Conservation (phyloP, 2,888 invertebrate genomes). For the Drosophila kokeensis region DNA sequence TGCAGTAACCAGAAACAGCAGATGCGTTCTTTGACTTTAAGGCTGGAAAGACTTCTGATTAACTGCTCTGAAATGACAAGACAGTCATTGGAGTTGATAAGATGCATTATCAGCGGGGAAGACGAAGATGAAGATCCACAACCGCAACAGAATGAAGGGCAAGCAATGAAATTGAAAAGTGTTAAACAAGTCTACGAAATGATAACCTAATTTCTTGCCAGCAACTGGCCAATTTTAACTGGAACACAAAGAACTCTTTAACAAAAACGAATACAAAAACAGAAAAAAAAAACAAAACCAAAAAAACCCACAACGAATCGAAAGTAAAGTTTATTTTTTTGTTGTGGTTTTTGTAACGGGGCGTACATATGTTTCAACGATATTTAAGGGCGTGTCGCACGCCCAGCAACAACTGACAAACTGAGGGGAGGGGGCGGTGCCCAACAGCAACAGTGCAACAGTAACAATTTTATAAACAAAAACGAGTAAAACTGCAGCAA, state of each 20-base stretch:
- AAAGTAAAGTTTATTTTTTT: conserved; percentile 62
- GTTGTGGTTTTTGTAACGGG: conserved; percentile 33
- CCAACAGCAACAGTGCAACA: conserved; percentile 24
- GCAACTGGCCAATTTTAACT: conserved; percentile 44
- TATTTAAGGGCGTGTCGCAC: conserved; percentile 69
- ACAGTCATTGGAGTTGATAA: conserved; percentile 74
- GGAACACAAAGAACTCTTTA: conserved; percentile 37
- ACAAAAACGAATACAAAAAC: conserved; percentile 33
- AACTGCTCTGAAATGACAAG: conserved; percentile 69
- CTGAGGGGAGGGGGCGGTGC: conserved; percentile 34
- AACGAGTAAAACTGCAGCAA: conserved; percentile 10
- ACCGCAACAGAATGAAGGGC: conserved; percentile 47
- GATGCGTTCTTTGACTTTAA: conserved; percentile 19
- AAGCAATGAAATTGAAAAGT: conserved; percentile 70
- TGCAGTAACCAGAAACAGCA: conserved; percentile 22
- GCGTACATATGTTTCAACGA: conserved; percentile 72
- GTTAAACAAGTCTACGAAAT: conserved; percentile 76
- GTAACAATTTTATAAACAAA: conserved; percentile 22
- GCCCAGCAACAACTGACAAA: conserved; percentile 62
- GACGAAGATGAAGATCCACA: conserved; percentile 83
- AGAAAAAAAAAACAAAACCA: conserved; percentile 21
- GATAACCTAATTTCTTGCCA: conserved; percentile 74
- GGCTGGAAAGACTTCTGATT: conserved; percentile 5
- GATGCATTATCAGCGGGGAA: conserved; percentile 83
- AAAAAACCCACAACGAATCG: conserved; percentile 53